Percentiles rank a stretch among this genome's conserved stretches.
phyloP scores from a whole-genome alignment of 2,888 invertebrate genomes.

The Colletes collaris region DNA sequence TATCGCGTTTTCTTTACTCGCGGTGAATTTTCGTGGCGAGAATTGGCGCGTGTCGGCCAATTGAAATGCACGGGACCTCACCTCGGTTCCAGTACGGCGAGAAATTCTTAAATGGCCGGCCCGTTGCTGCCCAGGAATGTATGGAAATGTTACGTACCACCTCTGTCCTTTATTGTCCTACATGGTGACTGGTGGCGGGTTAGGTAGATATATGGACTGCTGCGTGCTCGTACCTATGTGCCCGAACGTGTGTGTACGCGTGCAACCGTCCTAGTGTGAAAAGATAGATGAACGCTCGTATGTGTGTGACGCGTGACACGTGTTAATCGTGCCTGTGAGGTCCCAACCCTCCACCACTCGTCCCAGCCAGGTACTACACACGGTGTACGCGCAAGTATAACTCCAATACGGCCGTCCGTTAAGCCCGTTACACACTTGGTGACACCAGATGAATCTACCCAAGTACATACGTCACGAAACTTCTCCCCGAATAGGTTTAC shows the following conservation, averaged over 20 bases:
- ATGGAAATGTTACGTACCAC: conserved; percentile 78
- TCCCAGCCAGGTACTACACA: conserved; percentile 46
- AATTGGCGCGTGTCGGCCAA: conserved; percentile 77
- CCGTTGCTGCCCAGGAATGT: conserved; percentile 78
- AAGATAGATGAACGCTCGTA: conserved; percentile 69
- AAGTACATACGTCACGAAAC: background rate
- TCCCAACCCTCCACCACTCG: conserved; percentile 68
- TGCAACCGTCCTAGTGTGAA: conserved; percentile 59
- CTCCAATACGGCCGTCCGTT: conserved; percentile 41
- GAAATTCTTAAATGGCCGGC: conserved; percentile 80
- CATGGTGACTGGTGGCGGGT: conserved; percentile 75
- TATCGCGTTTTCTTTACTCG: conserved; percentile 15
- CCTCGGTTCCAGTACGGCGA: conserved; percentile 73
- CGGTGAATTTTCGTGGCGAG: conserved; percentile 65
- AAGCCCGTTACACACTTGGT: conserved; percentile 34
- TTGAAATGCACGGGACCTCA: conserved; percentile 74
- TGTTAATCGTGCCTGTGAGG: conserved; percentile 78
- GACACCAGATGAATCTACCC: background rate
- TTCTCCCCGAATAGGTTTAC: too few relatives aligned
- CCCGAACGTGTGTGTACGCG: conserved; percentile 28
- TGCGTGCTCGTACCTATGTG: conserved; percentile 55
- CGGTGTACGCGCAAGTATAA: conserved; percentile 57
- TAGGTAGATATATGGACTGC: conserved; percentile 71
- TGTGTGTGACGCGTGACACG: conserved; percentile 79
- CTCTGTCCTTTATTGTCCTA: conserved; percentile 79